These are phyloP conservation scores for Corythoichthys intestinalis DNA, from an alignment of 2,113 vertebrate species.

Conservation along the genomic window DNA sequence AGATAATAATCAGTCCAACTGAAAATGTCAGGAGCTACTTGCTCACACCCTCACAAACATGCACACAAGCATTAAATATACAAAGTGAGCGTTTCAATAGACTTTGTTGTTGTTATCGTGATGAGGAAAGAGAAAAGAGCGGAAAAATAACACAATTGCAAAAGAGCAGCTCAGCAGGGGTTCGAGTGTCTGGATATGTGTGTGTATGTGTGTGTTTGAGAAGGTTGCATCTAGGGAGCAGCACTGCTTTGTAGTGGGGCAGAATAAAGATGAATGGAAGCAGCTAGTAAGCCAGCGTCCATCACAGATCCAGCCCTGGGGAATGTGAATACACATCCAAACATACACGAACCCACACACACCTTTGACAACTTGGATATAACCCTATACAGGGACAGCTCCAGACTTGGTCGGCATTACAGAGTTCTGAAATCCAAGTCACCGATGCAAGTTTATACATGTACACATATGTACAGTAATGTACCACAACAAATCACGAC, in stretches of 20 bases:
- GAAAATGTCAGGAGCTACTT: not conserved
- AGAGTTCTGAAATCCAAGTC: not conserved
- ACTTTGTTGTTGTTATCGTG: constrained; percentile 50
- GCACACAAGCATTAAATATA: constrained; percentile 46
- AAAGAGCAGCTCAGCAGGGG: constrained; percentile 10
- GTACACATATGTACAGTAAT: not conserved
- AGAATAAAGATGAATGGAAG: constrained; percentile 89
- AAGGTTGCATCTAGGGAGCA: constrained; percentile 69
- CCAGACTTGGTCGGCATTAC: not conserved
- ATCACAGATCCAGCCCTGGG: constrained; percentile 79
- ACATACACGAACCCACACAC: not conserved
- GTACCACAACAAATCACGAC: not conserved
- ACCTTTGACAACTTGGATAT: constrained; percentile 1
- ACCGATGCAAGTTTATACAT: not conserved
- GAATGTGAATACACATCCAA: constrained; percentile 62
- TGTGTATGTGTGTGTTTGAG: constrained; percentile 16
- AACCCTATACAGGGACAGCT: not conserved
- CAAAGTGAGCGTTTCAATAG: constrained; percentile 58
- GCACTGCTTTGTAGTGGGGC: constrained; percentile 80
- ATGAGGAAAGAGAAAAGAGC: constrained; percentile 27
- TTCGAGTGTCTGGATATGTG: not conserved
- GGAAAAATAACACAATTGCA: constrained; percentile 18
- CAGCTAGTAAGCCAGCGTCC: constrained; percentile 57
- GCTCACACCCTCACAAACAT: constrained; percentile 15
- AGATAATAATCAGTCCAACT: not conserved